Percentiles rank a stretch among this genome's conserved stretches.
These are phyloP conservation scores for Phrynocephalus guinanensis DNA, from an alignment of 2,797 vertebrate genomes.

Conservation along the genomic window DNA sequence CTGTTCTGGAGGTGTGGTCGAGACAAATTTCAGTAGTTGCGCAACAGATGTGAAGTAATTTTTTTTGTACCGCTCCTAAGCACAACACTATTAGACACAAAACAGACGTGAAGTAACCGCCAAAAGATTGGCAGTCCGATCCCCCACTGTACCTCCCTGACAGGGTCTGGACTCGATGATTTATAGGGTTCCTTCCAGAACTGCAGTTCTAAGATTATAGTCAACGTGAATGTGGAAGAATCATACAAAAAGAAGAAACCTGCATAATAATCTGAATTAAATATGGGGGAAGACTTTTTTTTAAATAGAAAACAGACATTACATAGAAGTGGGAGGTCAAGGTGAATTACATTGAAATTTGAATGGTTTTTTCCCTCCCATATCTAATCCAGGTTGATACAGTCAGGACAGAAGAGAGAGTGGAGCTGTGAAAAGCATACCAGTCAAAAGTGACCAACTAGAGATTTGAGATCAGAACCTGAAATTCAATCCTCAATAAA, in stretches of 20 bases:
- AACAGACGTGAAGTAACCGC: no score
- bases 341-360: neutral
- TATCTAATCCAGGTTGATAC: neutral
- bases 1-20: no score
- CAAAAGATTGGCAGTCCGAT: no score
- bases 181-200: no score
- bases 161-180: no score
- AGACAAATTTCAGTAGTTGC: no score
- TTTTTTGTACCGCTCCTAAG: no score
- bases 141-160: no score
- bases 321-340: neutral
- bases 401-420: neutral
- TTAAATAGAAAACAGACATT: neutral
- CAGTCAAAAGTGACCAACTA: neutral
- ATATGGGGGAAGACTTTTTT: neutral
- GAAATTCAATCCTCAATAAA: neutral
- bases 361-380: neutral
- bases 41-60: no score
- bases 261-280: neutral
- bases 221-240: neutral
- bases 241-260: neutral
- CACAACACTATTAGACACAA: no score
- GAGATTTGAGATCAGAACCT: neutral
- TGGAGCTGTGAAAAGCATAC: neutral
- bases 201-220: neutral